Evolutionary conservation across 2,113 vertebrate genomes (phyloP), one percentile per base, ranked within the genome.

Genomic region (Calyptommatus sinebrachiatus): DNA sequence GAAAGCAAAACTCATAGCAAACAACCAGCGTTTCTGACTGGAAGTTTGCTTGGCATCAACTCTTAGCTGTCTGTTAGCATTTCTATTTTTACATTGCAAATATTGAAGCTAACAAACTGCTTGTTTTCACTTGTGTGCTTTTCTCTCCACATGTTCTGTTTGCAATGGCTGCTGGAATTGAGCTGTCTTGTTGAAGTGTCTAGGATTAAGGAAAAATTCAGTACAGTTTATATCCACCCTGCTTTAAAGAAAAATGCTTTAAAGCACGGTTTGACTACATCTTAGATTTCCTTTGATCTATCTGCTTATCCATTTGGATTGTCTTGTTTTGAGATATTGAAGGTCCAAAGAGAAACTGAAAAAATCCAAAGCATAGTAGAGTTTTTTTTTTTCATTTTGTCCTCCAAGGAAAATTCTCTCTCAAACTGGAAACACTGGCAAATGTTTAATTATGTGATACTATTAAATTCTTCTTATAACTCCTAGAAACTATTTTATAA

Each of bases 61-160:
- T 18, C 26, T 69, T 26, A 28, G 48, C 50, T 74, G 41, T 81
- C 50, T 60, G 63, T 69, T 67, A 68, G 48, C 35, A 57, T 67
- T 74, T 81, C 79, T 75, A 68, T 75, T 81, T 81, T 61, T 75
- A 53, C 65, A 61, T 61, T 69, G 72, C 79, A 75, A 81, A 75
- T 81, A 75, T 61, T 81, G 66, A 74, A 68, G 65, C 12, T 69
- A 69, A 63, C 63, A 75, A 75, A 28, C 21, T 5, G 65, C 46
- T 74, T 60, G 65, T 69, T 81, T 81, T 74, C 74, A 7, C 31
- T 29, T 61, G 72, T 75, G 72, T 5, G 7, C 69, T 75, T 41
- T 35, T 29, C 63, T 20, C 72, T 60, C 53, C 12, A 5, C 53
- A 18, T 18, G 12, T 69, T 81, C 50, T 28, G 11, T 61, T 81